Conservation (phyloP, 2,888 invertebrate species). For the Leptothorax acervorum region DNA sequence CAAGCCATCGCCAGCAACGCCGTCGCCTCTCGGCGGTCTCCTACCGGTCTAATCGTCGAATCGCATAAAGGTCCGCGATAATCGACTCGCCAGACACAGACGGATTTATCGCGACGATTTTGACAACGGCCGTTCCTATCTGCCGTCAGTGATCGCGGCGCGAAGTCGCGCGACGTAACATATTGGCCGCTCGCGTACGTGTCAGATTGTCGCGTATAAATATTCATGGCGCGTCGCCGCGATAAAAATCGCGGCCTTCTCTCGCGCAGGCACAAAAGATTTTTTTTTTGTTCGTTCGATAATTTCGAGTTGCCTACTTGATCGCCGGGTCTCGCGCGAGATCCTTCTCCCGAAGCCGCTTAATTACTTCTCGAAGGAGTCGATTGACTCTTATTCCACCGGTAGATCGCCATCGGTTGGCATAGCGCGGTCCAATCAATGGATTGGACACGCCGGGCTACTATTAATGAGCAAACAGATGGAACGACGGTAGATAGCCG, state of each 20-base stretch:
- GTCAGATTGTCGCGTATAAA: slow-evolving; percentile 75
- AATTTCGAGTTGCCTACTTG: slow-evolving; percentile 67
- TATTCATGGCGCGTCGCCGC: slow-evolving; percentile 79
- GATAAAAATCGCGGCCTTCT: slow-evolving; percentile 70
- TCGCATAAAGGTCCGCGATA: slow-evolving; percentile 57
- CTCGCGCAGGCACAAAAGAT: slow-evolving; percentile 22
- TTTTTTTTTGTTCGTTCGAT: slow-evolving; percentile 60
- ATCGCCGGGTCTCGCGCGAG: slow-evolving; percentile 35
- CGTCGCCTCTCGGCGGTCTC: slow-evolving; percentile 33
- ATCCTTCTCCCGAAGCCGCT: slow-evolving; percentile 56
- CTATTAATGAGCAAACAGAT: slow-evolving; percentile 79
- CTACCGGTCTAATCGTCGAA: slow-evolving; percentile 54
- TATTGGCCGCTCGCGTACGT: slow-evolving; percentile 58
- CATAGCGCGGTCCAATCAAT: slow-evolving; percentile 79
- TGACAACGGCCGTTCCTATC: slow-evolving; percentile 58
- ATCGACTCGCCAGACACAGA: slow-evolving; percentile 69
- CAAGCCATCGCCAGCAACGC: slow-evolving; percentile 20
- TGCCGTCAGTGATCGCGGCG: slow-evolving; percentile 57
- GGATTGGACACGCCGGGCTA: slow-evolving; percentile 79
- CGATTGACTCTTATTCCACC: slow-evolving; percentile 72
- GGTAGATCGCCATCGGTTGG: slow-evolving; percentile 69
- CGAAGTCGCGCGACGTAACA: slow-evolving; percentile 64
- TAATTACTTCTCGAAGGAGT: slow-evolving; percentile 76
- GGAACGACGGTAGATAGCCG: slow-evolving; percentile 77
- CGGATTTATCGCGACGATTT: slow-evolving; percentile 73